phyloP scores from a whole-genome alignment of 1,140 invertebrate genomes.

The Halictus rubicundus region DNA sequence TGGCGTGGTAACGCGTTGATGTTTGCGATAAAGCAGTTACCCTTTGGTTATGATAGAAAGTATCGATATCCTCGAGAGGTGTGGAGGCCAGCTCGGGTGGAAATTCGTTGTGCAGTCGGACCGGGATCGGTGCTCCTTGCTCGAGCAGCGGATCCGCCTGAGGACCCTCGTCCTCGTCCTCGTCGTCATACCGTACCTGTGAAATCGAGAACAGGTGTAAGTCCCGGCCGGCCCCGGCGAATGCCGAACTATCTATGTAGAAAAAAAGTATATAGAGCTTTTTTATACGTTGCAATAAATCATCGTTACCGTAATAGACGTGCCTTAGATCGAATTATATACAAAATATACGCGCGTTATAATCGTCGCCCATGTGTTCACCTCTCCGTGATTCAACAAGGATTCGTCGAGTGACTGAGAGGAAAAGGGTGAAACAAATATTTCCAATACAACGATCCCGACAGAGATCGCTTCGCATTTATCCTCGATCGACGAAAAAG shows the following conservation, averaged over 20 bases:
- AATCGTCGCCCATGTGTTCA: not conserved
- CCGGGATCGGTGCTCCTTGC: slow-evolving; percentile 93
- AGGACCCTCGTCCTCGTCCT: slow-evolving; percentile 97
- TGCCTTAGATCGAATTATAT: slow-evolving; percentile 35
- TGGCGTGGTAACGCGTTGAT: not conserved
- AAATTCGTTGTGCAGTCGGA: slow-evolving; percentile 93
- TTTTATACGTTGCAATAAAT: slow-evolving; percentile 12
- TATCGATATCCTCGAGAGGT: slow-evolving; percentile 97
- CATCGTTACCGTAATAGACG: slow-evolving; percentile 27
- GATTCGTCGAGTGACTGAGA: not conserved
- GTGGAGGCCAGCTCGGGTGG: slow-evolving; percentile 94
- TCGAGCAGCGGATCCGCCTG: slow-evolving; percentile 96
- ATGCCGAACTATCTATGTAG: not conserved
- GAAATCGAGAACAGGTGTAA: slow-evolving; percentile 57
- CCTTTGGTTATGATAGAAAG: slow-evolving; percentile 94
- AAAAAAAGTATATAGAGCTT: slow-evolving; percentile 7
- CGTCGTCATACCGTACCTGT: slow-evolving; percentile 96
- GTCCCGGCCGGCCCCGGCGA: not conserved
- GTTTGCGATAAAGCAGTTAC: slow-evolving; percentile 79
- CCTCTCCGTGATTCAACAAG: slow-evolving; percentile 14
- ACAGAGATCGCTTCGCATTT: too few relatives aligned
- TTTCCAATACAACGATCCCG: slow-evolving; percentile 40
- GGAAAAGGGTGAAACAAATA: slow-evolving; percentile 46
- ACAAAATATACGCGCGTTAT: slow-evolving; percentile 4
- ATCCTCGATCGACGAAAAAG: too few relatives aligned